A percentile compares a stretch with the other conserved stretches of the same genome.
Conservation (phyloP, 1,140 invertebrate species). For the Drepana arcuata region DNA sequence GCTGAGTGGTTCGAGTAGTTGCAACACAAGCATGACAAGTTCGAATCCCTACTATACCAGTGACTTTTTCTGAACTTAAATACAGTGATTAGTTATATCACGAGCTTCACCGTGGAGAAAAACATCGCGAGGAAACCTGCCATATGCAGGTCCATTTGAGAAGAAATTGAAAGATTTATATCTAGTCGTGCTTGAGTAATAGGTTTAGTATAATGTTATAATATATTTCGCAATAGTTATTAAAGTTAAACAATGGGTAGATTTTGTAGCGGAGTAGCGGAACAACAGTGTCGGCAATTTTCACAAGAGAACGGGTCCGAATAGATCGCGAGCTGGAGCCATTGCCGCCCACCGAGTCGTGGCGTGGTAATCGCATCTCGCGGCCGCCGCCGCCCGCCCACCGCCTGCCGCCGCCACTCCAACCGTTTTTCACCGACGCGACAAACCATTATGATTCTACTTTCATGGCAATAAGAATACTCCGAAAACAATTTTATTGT, state of each 20-base stretch:
- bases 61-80: no score
- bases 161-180: no score
- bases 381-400: background rate
- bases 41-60: no score
- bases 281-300: slow-evolving; percentile 65
- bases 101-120: no score
- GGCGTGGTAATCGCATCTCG: slow-evolving; percentile 51
- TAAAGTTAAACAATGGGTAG: slow-evolving; percentile 58
- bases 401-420: slow-evolving; percentile 19
- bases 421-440: slow-evolving; percentile 55
- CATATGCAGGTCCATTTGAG: no score
- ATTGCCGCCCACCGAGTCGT: slow-evolving; percentile 50
- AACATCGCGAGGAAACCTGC: no score
- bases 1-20: no score
- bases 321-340: slow-evolving; percentile 34
- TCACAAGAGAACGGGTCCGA: slow-evolving; percentile 53
- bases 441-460: slow-evolving; percentile 63
- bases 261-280: slow-evolving; percentile 57
- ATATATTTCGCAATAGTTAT: slow-evolving; percentile 68
- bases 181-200: no score
- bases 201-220: slow-evolving; percentile 59
- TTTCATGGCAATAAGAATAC: slow-evolving; percentile 41
- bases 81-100: no score
- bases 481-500: slow-evolving; percentile 30
- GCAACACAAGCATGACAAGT: no score